Base-by-base conservation (phyloP, 2,888 invertebrate species). In the Gastrophysa polygoni region DNA sequence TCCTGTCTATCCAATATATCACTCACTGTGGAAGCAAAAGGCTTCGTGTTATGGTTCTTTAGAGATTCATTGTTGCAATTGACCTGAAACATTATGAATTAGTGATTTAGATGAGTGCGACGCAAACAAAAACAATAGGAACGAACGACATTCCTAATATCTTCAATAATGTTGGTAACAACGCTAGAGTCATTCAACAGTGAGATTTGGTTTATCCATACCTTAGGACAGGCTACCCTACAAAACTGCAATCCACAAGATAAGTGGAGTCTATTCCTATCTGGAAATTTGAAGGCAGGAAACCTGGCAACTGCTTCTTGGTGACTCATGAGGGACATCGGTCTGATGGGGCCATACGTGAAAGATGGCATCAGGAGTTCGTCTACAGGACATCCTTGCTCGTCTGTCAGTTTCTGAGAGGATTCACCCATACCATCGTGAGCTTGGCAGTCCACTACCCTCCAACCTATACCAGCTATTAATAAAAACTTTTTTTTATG, bases 221-320 rank as follows among this genome's bases (percentile, higher is more conserved):
- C 89, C 73, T 84, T 81, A 0, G 87, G 87, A 75, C 93, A 93
- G 66, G 82, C 83, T 52, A 88, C 89, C 78, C 88, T 87, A 75
- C 93, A 93, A n/a, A 92, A 81, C 71, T 91, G 89, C 46, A 93
- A 85, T 16, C 87, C 87, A 79, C 93, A 93, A n/a, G 88, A 88
- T 48, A 92, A 82, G 79, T 92, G 92, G 43, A 93, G 81, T 64
- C 90, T 87, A 64, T 91, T 90, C 67, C 91, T 84, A 74, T 92
- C 92, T 2, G 92, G 92, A 80, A 93, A 93, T 75, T 92, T 92
- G 75, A 93, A 93, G 3, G 92, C 93, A 0, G 90, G 88, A 81
- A 93, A 93, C 16, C 88, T 88, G 0, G 91, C 83, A 3, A 79
- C 69, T 0, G 82, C 82, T 67, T 82, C 82, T 67, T 82, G 82